These are phyloP conservation scores for Hofmannophila pseudospretella DNA, from an alignment of 2,888 invertebrate genomes.

Conservation along the genomic window DNA sequence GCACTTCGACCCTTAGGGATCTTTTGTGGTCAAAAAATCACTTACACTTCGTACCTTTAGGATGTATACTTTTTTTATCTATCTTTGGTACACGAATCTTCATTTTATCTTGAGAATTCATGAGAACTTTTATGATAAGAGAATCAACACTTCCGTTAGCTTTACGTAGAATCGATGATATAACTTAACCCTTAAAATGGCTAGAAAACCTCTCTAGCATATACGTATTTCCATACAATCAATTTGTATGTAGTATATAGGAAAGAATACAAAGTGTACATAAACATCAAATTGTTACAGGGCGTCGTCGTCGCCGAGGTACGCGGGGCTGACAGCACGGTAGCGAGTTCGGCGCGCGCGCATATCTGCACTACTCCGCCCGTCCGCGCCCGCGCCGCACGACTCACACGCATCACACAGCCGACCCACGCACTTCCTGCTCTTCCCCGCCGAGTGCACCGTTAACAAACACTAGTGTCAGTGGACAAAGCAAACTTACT, in stretches of 20 bases:
- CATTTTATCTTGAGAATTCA: too few relatives aligned
- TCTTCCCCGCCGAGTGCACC: constrained; percentile 42
- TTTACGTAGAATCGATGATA: too few relatives aligned
- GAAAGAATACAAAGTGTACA: neutral
- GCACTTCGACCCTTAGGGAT: too few relatives aligned
- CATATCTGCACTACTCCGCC: constrained; percentile 56
- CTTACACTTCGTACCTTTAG: too few relatives aligned
- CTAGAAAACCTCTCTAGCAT: too few relatives aligned
- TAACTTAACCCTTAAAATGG: too few relatives aligned
- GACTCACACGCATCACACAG: constrained; percentile 49
- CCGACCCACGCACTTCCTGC: constrained; percentile 56
- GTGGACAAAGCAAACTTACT: constrained; percentile 38
- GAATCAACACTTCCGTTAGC: too few relatives aligned
- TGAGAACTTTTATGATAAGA: too few relatives aligned
- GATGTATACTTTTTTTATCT: too few relatives aligned
- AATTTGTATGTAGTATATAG: neutral
- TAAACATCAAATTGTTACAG: constrained; percentile 42
- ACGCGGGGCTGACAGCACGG: constrained; percentile 62
- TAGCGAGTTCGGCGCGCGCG: constrained; percentile 47
- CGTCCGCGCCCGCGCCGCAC: constrained; percentile 69
- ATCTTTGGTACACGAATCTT: too few relatives aligned
- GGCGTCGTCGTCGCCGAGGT: constrained; percentile 65
- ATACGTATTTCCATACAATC: too few relatives aligned
- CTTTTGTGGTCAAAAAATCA: too few relatives aligned
- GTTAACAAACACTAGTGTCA: constrained; percentile 33